Evolutionary conservation across 2,888 invertebrate species (phyloP).

Genomic region (Tenthredo livida): DNA sequence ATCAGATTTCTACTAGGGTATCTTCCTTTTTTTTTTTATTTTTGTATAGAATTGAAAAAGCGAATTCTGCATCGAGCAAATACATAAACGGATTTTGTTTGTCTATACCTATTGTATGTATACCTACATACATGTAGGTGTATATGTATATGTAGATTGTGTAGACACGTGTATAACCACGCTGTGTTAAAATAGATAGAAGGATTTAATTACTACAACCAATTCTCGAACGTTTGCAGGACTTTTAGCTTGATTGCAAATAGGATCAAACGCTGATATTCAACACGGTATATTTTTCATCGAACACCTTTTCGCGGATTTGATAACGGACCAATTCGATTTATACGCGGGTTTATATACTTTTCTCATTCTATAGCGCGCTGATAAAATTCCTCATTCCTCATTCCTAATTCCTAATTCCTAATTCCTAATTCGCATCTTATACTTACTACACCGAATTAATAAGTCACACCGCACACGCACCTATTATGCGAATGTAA

Average conservation of each 20-base stretch:
- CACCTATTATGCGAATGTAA: not conserved
- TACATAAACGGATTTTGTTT: too few relatives aligned
- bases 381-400: not conserved
- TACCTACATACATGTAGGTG: too few relatives aligned
- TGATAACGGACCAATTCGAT: constrained; percentile 6
- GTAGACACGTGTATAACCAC: not conserved
- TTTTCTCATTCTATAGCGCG: not conserved
- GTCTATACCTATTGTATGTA: too few relatives aligned
- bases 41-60: too few relatives aligned
- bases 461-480: not conserved
- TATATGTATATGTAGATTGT: too few relatives aligned
- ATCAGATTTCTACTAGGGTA: too few relatives aligned
- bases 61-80: too few relatives aligned
- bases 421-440: not conserved
- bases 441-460: not conserved
- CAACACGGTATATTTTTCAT: not conserved
- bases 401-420: not conserved
- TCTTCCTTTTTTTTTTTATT: too few relatives aligned
- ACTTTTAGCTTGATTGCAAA: constrained; percentile 49
- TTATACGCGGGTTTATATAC: not conserved
- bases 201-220: constrained; percentile 45
- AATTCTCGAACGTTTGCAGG: constrained; percentile 39
- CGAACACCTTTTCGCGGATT: constrained; percentile 9
- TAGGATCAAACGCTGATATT: constrained; percentile 41
- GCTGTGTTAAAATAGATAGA: constrained; percentile 10